Conservation (phyloP, 1,140 invertebrate genomes). For the Hyles euphorbiae region DNA sequence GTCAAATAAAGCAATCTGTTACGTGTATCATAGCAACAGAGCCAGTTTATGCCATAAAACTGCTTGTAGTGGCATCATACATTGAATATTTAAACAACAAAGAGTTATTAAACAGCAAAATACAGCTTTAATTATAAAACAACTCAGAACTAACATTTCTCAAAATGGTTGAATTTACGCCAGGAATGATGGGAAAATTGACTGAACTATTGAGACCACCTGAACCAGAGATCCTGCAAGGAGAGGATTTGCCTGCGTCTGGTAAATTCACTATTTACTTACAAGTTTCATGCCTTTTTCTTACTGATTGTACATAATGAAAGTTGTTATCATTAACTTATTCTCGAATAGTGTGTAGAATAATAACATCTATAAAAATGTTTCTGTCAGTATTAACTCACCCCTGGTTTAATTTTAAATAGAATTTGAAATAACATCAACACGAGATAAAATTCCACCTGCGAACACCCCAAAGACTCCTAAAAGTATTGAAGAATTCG, state of each 20-base stretch:
- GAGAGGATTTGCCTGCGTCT: constrained; percentile 43
- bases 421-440: constrained; percentile 58
- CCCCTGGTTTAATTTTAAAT: not conserved
- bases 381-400: too few species aligned
- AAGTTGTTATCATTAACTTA: too few species aligned
- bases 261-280: constrained; percentile 22
- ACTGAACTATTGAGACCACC: constrained; percentile 48
- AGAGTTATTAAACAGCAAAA: too few species aligned
- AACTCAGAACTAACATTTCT: too few species aligned
- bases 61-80: too few species aligned
- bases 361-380: too few species aligned
- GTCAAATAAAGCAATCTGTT: not conserved
- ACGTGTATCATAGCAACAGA: not conserved
- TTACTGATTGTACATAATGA: too few species aligned
- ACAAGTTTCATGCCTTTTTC: not conserved
- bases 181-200: constrained; percentile 45
- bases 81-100: too few species aligned
- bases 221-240: constrained; percentile 62
- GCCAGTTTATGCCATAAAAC: too few species aligned
- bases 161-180: constrained; percentile 50
- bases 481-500: constrained; percentile 75
- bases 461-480: constrained; percentile 34
- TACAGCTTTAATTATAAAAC: too few species aligned
- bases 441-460: constrained; percentile 30
- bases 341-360: too few species aligned